Conservation (phyloP, 2,888 invertebrate species). For the Steinernema carpocapsae region DNA sequence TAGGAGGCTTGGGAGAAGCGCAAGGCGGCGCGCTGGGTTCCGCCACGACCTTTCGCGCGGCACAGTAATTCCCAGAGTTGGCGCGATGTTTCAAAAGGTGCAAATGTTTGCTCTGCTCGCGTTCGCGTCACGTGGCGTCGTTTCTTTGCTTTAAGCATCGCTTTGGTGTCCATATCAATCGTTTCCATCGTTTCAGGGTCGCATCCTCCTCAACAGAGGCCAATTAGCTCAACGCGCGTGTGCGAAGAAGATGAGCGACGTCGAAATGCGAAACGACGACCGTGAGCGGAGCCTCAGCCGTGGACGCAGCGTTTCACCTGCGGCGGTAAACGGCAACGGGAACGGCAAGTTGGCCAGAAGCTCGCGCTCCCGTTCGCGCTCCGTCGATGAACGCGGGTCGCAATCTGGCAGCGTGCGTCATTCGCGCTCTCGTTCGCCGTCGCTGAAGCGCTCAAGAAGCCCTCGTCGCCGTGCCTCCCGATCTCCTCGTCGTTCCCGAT, state of each 20-base stretch:
- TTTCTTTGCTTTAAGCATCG: background rate
- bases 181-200: background rate
- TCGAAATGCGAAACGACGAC: background rate
- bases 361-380: background rate
- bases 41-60: background rate
- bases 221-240: background rate
- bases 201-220: background rate
- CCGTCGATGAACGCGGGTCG: background rate
- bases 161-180: background rate
- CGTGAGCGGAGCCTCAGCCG: no score
- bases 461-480: background rate
- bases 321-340: slow-evolving; percentile 1
- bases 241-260: slow-evolving; percentile 5
- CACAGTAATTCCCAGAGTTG: slow-evolving; percentile 2
- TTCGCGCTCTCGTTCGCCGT: background rate
- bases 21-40: background rate
- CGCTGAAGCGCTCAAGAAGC: background rate
- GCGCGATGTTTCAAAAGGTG: slow-evolving; percentile 12
- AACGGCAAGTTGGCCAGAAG: background rate
- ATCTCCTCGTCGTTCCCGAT: slow-evolving; percentile 6
- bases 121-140: background rate
- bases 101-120: background rate
- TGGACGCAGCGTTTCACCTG: slow-evolving; percentile 1
- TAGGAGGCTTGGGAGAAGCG: no score
- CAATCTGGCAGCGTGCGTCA: slow-evolving; percentile 2